Evolutionary conservation across 2,797 vertebrate genomes (phyloP).

Genomic region (Saxicola maurus): DNA sequence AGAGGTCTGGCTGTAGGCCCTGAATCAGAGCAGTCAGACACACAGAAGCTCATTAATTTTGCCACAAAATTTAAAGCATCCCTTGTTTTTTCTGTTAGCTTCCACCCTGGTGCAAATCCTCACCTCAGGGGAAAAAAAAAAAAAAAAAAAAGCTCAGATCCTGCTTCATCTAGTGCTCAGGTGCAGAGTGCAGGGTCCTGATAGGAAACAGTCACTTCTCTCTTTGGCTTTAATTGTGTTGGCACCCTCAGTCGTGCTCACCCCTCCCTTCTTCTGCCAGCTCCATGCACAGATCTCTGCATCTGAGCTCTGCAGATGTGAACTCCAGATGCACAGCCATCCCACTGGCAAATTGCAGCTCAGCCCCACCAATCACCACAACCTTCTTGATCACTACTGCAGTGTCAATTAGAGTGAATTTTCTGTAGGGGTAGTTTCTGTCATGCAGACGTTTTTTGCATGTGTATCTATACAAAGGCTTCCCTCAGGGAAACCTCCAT

Average conservation of each 20-base stretch:
- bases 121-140: no score
- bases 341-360: not conserved
- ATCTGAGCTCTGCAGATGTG: not conserved
- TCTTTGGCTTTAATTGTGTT: not conserved
- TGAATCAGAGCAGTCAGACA: not conserved
- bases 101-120: not conserved
- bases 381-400: not conserved
- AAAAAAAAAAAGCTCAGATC: not conserved
- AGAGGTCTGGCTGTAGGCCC: not conserved
- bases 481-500: not conserved
- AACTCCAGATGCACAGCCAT: not conserved
- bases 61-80: not conserved
- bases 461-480: not conserved
- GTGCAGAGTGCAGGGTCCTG: not conserved
- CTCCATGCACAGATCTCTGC: not conserved
- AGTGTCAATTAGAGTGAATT: not conserved
- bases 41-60: not conserved
- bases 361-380: not conserved
- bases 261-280: not conserved
- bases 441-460: not conserved
- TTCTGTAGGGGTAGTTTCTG: not conserved
- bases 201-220: not conserved
- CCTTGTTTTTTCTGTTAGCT: not conserved
- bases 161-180: not conserved
- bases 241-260: not conserved